Base-by-base conservation (phyloP, 2,797 vertebrate genomes). In the Syngnathus acus region DNA sequence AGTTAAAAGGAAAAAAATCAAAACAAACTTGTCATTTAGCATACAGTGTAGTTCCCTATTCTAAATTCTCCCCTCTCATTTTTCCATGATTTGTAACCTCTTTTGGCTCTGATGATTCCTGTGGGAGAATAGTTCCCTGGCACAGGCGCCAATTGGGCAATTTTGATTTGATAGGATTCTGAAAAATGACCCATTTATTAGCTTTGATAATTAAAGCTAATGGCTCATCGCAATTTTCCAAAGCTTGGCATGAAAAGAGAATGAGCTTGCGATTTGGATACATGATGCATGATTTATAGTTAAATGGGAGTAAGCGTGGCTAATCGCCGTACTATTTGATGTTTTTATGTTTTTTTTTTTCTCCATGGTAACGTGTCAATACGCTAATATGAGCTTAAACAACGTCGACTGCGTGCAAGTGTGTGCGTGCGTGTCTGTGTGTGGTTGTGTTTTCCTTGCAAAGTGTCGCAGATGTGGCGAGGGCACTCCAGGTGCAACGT, bases 31-130 rank as follows among this genome's bases (percentile, higher is more conserved):
- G 88, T 86, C 84, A 85, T 90, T 87, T 85, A 87, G 78, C 81
- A 84, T 73, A 66, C 76, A 85, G 81, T 75, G 84, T 73, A 76
- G 84, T 79, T 62, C 45, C 86, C 78, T 82, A 63, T 82, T 84
- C 83, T 83, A 70, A 83, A 87, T 82, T 88, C 85, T 81, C 79
- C 88, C 87, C 86, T 86, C 75, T 84, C 84, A 88, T 89, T 89
- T 32, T 62, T 89, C 84, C 78, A 79, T 90, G 88, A 90, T 90
- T 89, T 90, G 87, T 89, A 85, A 86, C 85, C 81, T 70, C 84
- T 82, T 82, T 78, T 84, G 75, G 73, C 81, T 75, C 68, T 70
- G 86, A 84, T 79, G 71, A 83, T 84, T 88, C 84, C 86, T 78
- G 13, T 2, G 82, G 82, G 84, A 67, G 74, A 85, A 82, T 86